phyloP scores from a whole-genome alignment of 2,888 invertebrate species.

The Drosophila pseudotalamancana region DNA sequence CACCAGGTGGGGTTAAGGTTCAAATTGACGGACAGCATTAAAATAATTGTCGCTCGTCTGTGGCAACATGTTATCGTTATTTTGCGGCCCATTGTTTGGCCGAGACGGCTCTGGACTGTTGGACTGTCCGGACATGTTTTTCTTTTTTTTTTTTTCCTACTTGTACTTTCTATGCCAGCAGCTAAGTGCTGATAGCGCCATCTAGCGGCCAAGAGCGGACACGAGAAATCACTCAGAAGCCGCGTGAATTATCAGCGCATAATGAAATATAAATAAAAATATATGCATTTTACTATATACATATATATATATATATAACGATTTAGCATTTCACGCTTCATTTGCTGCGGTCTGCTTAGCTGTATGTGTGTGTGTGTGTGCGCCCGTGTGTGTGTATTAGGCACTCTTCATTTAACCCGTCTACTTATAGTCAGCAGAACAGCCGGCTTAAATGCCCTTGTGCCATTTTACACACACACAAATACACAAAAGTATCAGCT shows the following conservation, averaged over 20 bases:
- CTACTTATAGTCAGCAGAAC: constrained; percentile 48
- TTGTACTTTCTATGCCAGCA: neutral
- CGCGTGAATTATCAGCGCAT: no score
- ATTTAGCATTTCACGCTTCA: constrained; percentile 40
- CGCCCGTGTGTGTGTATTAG: constrained; percentile 24
- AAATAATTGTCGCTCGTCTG: constrained; percentile 49
- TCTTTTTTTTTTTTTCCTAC: neutral
- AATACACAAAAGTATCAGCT: constrained; percentile 40
- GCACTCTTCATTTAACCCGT: constrained; percentile 55
- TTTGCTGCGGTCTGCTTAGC: constrained; percentile 27
- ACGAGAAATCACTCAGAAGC: constrained; percentile 44
- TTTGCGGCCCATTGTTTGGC: constrained; percentile 21
- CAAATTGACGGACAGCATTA: constrained; percentile 28
- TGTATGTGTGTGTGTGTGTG: neutral
- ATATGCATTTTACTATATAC: no score
- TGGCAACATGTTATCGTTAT: constrained; percentile 40
- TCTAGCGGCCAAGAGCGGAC: constrained; percentile 8
- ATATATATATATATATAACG: neutral
- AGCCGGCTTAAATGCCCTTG: constrained; percentile 68
- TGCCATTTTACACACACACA: constrained; percentile 54
- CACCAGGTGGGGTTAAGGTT: constrained; percentile 21
- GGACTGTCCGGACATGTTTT: constrained; percentile 23
- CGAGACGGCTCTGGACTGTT: constrained; percentile 50
- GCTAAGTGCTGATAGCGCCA: constrained; percentile 22
- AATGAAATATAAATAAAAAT: no score